These are phyloP conservation scores for Hepsetus odoe DNA, from an alignment of 2,113 vertebrate genomes.

Conservation along the genomic window DNA sequence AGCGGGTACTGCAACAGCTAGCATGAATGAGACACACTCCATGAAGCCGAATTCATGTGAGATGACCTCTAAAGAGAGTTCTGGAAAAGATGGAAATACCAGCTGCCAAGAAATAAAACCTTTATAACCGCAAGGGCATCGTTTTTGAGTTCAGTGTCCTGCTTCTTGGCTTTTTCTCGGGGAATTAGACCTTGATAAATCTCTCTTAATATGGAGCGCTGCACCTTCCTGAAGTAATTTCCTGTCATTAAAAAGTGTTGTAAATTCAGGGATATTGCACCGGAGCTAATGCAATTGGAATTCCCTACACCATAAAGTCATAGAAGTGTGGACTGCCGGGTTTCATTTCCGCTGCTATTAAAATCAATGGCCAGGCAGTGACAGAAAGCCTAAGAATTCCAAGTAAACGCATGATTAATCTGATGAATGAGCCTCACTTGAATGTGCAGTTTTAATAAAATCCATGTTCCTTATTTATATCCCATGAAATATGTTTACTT, in stretches of 20 bases:
- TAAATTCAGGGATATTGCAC: constrained; percentile 43
- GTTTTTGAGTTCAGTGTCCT: constrained; percentile 10
- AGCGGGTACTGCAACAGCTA: constrained; percentile 53
- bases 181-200: constrained; percentile 59
- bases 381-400: constrained; percentile 23
- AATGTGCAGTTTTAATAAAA: too few relatives aligned
- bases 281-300: constrained; percentile 24
- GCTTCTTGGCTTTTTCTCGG: constrained; percentile 49
- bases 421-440: constrained; percentile 4
- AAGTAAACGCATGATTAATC: background rate
- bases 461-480: too few relatives aligned
- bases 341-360: constrained; percentile 23
- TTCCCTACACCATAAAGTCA: constrained; percentile 3
- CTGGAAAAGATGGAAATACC: constrained; percentile 33
- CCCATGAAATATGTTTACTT: background rate
- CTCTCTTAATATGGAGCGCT: constrained; percentile 48
- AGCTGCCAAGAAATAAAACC: constrained; percentile 38
- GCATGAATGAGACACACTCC: constrained; percentile 60
- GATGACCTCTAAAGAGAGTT: constrained; percentile 44
- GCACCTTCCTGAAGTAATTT: constrained; percentile 51
- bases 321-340: background rate
- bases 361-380: constrained; percentile 22
- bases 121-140: background rate
- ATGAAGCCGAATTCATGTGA: constrained; percentile 55
- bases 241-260: constrained; percentile 40